Base-by-base conservation (phyloP, 2,888 invertebrate species). In the Dasysyrphus albostriatus region DNA sequence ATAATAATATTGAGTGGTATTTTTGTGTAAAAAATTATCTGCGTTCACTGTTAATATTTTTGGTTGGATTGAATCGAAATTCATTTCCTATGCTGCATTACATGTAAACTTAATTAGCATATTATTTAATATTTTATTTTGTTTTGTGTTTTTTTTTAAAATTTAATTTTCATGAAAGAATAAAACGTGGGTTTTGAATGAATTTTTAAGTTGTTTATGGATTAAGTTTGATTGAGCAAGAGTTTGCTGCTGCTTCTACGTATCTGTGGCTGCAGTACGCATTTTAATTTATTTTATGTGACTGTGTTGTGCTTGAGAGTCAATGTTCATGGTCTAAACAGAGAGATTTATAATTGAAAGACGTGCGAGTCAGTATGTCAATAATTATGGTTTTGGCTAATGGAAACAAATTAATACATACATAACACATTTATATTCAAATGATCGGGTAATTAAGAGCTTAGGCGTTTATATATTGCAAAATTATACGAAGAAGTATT, bases 21-120 rank as follows among this genome's bases (percentile, higher is more conserved):
- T n/a, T 69, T 51, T 69, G 39, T 19, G 9, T 32, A 12, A 44
- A 37, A 49, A 12, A 32, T n/a, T 14, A 37, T 12, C 14, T 51
- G 24, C 24, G 12, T 24, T 24, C 51, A 69, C 12, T 51, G 14
- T 37, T 37, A 5, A 56, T 39, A 3, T 39, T 6, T 42, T 61
- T 32, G n/a, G 2, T 44, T 19, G 12, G 37, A 19, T 37, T 37
- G 12, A 34, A 34, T 34, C 5, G 2, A 24, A 59, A 29, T 24
- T 47, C 32, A 32, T 32, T 65, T 65, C 51, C 37, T 49, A 51
- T 29, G 29, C 29, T 8, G 19, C 34, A 19, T 67, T 54, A 39
- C 51, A 69, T 54, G n/a, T 39, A 69, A n/a, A 69, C 14, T n/a
- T 1, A 69, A 69, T 69, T 69, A 29, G 54, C 69, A 69, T 54